Conservation (phyloP, 2,113 vertebrate species). For the Alaudala cheleensis region DNA sequence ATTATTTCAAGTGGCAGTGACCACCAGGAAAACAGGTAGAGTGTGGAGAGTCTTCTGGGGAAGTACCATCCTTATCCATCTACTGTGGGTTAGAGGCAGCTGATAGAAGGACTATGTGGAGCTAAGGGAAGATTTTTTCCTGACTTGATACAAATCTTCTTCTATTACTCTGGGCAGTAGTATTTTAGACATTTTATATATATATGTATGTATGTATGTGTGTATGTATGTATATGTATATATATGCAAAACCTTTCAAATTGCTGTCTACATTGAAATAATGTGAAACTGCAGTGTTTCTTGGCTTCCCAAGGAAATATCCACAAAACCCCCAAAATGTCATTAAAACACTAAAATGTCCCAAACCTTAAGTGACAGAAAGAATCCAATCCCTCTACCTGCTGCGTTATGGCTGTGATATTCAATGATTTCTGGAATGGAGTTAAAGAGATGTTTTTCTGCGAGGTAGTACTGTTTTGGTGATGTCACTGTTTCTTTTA, state of each 20-base stretch:
- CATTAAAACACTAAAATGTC: background rate
- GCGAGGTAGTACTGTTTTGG: constrained; percentile 86
- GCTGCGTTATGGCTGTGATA: constrained; percentile 96
- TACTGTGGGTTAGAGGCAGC: background rate
- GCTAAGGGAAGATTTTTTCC: background rate
- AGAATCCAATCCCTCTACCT: constrained; percentile 71
- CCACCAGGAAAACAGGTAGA: background rate
- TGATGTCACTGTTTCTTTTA: constrained; percentile 79
- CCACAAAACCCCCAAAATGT: background rate
- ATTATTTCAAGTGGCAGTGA: background rate
- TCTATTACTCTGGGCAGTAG: background rate
- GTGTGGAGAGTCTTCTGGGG: background rate
- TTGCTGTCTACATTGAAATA: background rate
- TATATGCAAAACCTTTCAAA: background rate
- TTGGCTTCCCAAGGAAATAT: background rate
- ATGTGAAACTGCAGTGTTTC: background rate
- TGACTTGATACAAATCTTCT: background rate
- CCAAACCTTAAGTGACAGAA: background rate
- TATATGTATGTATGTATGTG: too few species aligned
- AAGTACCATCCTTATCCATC: background rate
- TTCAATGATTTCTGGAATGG: constrained; percentile 90
- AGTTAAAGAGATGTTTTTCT: constrained; percentile 88
- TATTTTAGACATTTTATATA: background rate
- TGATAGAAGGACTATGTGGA: background rate
- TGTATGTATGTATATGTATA: too few species aligned